phyloP scores from a whole-genome alignment of 2,113 vertebrate genomes.

The Pipa parva region DNA sequence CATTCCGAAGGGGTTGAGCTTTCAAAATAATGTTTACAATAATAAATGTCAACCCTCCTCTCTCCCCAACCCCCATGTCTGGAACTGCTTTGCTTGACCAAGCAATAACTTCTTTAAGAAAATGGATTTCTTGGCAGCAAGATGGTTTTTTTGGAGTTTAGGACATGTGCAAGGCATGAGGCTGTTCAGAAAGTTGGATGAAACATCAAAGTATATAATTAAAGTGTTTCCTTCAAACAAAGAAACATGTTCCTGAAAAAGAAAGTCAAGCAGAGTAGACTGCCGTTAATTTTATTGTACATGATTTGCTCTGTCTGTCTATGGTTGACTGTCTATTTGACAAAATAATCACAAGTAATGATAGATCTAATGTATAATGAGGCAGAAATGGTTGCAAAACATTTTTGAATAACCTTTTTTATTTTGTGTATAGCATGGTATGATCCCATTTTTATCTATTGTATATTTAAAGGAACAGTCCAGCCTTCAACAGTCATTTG shows the following conservation, averaged over 20 bases:
- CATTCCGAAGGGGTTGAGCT: no score
- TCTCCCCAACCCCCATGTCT: background rate
- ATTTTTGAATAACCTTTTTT: no score
- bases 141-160: conserved; percentile 7
- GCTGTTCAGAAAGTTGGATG: conserved; percentile 20
- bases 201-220: conserved; percentile 31
- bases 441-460: no score
- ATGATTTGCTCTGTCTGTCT: background rate
- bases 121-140: conserved; percentile 4
- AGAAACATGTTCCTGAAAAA: conserved; percentile 12
- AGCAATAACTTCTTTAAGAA: background rate
- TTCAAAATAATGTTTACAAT: background rate
- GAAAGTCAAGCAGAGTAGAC: background rate
- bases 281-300: background rate
- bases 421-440: no score
- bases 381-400: no score
- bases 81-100: background rate
- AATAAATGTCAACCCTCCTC: no score
- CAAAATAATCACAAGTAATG: background rate
- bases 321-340: background rate
- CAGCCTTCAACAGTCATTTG: no score
- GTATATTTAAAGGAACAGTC: no score
- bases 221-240: conserved; percentile 22
- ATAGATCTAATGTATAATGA: no score
- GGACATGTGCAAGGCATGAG: conserved; percentile 28